Conservation (phyloP, 2,888 invertebrate genomes). For the Cyclophora punctaria region DNA sequence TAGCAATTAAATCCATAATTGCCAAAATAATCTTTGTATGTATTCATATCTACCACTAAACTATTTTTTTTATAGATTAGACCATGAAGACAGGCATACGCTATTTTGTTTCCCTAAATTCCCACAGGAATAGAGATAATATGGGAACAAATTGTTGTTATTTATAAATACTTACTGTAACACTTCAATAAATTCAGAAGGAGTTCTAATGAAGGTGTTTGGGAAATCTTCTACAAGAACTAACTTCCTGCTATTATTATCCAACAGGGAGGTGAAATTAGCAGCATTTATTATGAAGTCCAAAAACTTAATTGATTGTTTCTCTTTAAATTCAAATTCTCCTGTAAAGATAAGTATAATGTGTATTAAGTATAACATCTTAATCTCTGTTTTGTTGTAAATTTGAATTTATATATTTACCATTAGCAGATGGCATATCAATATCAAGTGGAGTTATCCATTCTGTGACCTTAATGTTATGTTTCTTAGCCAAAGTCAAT, state of each 20-base stretch:
- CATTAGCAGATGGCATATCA: slow-evolving; percentile 72
- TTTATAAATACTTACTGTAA: slow-evolving; percentile 75
- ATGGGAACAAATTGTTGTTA: too few relatives aligned
- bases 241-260: slow-evolving; percentile 72
- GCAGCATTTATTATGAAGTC: slow-evolving; percentile 86
- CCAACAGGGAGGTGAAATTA: slow-evolving; percentile 80
- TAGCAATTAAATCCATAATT: too few relatives aligned
- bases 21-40: too few relatives aligned
- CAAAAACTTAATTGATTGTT: slow-evolving; percentile 81
- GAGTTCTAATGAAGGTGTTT: slow-evolving; percentile 80
- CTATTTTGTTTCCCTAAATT: too few relatives aligned
- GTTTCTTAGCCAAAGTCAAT: slow-evolving; percentile 77
- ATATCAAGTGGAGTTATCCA: slow-evolving; percentile 89
- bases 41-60: too few relatives aligned
- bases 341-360: slow-evolving; percentile 28
- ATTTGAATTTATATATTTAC: slow-evolving; percentile 26
- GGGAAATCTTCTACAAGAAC: slow-evolving; percentile 89
- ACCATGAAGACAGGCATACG: too few relatives aligned
- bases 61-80: too few relatives aligned
- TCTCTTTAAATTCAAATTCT: slow-evolving; percentile 63
- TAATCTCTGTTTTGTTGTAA: not conserved
- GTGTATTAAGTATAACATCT: not conserved
- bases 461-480: slow-evolving; percentile 78
- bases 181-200: slow-evolving; percentile 78
- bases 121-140: too few relatives aligned